These are phyloP conservation scores for Holothuria leucospilota DNA, from an alignment of 53 echinoderm and acorn worm species.

Conservation along the genomic window DNA sequence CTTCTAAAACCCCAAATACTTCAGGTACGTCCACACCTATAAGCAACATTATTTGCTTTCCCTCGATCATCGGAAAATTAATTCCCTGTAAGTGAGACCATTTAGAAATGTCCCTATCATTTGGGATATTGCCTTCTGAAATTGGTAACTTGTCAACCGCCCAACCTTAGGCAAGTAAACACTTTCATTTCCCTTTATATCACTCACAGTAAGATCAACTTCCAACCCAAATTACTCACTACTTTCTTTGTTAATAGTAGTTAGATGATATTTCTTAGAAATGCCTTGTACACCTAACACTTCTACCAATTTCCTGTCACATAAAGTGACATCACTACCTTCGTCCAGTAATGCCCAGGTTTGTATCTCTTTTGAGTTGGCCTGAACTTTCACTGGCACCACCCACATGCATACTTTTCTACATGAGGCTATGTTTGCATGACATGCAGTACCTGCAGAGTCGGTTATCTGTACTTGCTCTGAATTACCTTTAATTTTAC, in stretches of 20 bases:
- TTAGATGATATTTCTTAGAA: slow-evolving; percentile 26
- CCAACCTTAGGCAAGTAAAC: neutral
- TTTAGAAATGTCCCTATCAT: neutral
- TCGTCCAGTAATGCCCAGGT: slow-evolving; percentile 64
- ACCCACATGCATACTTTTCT: neutral
- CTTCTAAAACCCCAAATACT: slow-evolving; percentile 50
- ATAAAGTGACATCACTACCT: slow-evolving; percentile 61
- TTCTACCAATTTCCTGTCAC: slow-evolving; percentile 48
- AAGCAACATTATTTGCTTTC: neutral
- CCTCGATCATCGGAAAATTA: slow-evolving; percentile 20
- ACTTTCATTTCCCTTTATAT: neutral
- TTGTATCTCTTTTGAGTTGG: slow-evolving; percentile 10
- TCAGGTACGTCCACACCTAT: slow-evolving; percentile 45
- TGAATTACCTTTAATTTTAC: too few species aligned
- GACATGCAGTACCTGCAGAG: neutral
- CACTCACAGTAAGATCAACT: neutral
- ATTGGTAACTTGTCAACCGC: slow-evolving; percentile 8
- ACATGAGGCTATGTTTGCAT: neutral
- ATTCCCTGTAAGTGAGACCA: slow-evolving; percentile 49
- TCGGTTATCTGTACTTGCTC: neutral
- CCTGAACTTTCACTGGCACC: slow-evolving; percentile 8
- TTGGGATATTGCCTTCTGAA: slow-evolving; percentile 35
- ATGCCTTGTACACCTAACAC: slow-evolving; percentile 31
- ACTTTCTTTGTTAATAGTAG: slow-evolving; percentile 23
- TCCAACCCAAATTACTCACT: neutral